Percentiles rank a stretch among this genome's conserved stretches.
Evolutionary conservation across 2,797 vertebrate genomes (phyloP).

Genomic region (Myotis myotis): DNA sequence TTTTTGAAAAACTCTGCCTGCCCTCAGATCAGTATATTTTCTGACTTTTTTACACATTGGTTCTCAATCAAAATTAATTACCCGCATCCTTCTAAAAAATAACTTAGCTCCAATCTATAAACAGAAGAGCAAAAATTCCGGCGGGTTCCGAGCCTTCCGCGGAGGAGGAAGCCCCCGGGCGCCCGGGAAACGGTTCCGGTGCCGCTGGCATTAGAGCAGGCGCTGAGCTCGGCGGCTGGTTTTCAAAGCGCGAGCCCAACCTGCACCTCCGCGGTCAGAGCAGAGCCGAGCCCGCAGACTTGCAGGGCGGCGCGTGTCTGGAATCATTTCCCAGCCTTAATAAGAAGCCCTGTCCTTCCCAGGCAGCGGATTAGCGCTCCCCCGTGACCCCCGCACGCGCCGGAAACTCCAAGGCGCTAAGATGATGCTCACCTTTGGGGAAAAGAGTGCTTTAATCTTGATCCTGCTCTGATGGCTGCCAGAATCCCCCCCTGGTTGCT

Average conservation of each 20-base stretch:
- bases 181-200: not conserved
- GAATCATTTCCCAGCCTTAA: slow-evolving; percentile 62
- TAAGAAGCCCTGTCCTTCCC: slow-evolving; percentile 58
- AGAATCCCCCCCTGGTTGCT: not conserved
- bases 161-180: not conserved
- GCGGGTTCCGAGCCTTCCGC: not conserved
- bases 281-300: slow-evolving; percentile 40
- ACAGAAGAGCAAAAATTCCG: slow-evolving; percentile 36
- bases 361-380: slow-evolving; percentile 32
- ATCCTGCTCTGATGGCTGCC: slow-evolving; percentile 36
- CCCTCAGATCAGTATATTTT: not conserved
- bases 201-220: not conserved
- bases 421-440: slow-evolving; percentile 65
- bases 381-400: slow-evolving; percentile 53
- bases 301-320: not conserved
- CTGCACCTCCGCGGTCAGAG: not conserved
- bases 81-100: not conserved
- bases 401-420: not conserved
- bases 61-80: slow-evolving; percentile 51
- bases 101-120: not conserved
- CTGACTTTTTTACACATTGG: not conserved
- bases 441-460: slow-evolving; percentile 68
- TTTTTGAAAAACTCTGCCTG: not conserved
- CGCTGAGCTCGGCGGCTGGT: not conserved
- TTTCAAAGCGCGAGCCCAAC: slow-evolving; percentile 25